Conservation (phyloP, 2,113 vertebrate genomes). For the Copsychus sechellarum region DNA sequence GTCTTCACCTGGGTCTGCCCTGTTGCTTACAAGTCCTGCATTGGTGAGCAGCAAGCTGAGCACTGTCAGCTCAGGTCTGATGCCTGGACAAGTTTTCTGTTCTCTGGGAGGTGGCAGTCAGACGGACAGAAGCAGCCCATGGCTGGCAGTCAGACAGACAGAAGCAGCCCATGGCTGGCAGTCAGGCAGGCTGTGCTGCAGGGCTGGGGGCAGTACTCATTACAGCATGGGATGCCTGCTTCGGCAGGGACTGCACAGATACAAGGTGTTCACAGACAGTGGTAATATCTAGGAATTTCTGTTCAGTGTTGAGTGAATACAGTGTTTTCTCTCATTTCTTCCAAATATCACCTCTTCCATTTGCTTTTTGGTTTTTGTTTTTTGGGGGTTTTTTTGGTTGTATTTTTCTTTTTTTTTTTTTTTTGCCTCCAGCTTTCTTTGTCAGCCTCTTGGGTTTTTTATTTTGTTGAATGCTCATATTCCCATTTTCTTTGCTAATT, state of each 20-base stretch:
- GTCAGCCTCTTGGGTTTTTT: background rate
- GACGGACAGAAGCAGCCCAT: background rate
- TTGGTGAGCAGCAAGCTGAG: background rate
- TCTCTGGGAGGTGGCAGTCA: background rate
- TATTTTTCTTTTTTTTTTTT: too few relatives aligned
- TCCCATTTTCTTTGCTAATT: background rate
- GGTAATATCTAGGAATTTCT: background rate
- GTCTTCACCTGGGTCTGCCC: background rate
- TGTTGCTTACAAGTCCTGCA: background rate
- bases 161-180: background rate
- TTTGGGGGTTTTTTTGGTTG: background rate
- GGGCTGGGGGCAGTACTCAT: background rate
- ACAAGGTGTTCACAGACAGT: rapidly evolving
- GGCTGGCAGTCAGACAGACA: background rate
- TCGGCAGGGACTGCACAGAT: background rate
- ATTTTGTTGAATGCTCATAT: background rate
- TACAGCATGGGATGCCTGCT: background rate
- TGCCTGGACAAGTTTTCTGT: background rate
- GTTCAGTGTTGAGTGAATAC: background rate
- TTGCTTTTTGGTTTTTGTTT: background rate
- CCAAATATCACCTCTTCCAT: background rate
- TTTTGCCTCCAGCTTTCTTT: background rate
- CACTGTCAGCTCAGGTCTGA: background rate
- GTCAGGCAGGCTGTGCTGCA: background rate
- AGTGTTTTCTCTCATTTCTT: background rate